Evolutionary conservation across 2,113 vertebrate species (phyloP).

Genomic region (Takifugu flavidus): DNA sequence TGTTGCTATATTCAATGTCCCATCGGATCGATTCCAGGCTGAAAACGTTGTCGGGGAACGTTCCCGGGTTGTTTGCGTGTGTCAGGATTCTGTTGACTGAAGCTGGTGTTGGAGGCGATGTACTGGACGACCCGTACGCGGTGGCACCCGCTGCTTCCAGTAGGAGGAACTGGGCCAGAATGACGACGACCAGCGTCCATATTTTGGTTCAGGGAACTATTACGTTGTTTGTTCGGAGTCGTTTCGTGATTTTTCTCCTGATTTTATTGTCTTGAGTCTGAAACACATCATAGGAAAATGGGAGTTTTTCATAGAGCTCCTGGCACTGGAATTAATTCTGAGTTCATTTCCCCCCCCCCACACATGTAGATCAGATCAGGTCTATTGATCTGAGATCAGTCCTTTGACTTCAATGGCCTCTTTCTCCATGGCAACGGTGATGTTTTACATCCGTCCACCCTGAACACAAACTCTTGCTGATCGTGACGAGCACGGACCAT

Average conservation of each 20-base stretch:
- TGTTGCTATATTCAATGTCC: constrained; percentile 60
- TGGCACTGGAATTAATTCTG: constrained; percentile 6
- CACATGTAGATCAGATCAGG: not conserved
- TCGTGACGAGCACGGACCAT: not conserved
- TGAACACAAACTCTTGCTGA: not conserved
- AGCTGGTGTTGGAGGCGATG: constrained; percentile 43
- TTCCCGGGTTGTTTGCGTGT: constrained; percentile 42
- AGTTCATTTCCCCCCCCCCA: not conserved
- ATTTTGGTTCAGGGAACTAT: constrained; percentile 41
- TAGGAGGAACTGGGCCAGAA: constrained; percentile 50
- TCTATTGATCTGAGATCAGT: no score
- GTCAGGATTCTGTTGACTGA: constrained; percentile 53
- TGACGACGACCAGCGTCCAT: constrained; percentile 18
- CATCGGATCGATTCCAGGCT: constrained; percentile 52
- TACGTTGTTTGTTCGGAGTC: not conserved
- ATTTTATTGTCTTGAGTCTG: constrained; percentile 49
- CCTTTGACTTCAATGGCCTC: not conserved
- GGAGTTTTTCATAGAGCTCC: not conserved
- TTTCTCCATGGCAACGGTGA: not conserved
- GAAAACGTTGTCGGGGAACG: constrained; percentile 29
- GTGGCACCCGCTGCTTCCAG: constrained; percentile 50
- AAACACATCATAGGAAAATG: constrained; percentile 52
- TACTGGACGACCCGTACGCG: constrained; percentile 59
- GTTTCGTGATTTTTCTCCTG: constrained; percentile 19
- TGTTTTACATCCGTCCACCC: not conserved